These are phyloP conservation scores for Onthophagus sagittarius DNA, from an alignment of 2,888 invertebrate genomes.

Conservation along the genomic window DNA sequence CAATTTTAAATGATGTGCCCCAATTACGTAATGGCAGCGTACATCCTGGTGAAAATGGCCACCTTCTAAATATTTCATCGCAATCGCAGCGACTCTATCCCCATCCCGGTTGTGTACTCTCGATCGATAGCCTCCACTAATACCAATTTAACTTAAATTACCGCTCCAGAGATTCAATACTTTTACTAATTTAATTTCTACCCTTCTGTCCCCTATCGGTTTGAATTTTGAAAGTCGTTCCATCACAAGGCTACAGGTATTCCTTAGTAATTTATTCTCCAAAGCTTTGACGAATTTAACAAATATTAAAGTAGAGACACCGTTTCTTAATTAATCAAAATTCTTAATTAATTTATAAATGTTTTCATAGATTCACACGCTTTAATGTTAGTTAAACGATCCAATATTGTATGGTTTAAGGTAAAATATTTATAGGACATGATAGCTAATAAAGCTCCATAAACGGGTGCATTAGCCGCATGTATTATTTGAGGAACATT, in stretches of 20 bases:
- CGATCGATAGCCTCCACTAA: not conserved
- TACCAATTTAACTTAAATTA: conserved; percentile 1
- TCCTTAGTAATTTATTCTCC: not conserved
- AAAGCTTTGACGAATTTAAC: not conserved
- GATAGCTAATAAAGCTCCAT: not conserved
- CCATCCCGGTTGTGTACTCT: not conserved
- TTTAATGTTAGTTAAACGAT: not conserved
- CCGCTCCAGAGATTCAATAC: not conserved
- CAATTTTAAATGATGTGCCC: conserved; percentile 12
- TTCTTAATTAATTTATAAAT: not conserved
- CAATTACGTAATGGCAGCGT: conserved; percentile 9
- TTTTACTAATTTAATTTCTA: not conserved
- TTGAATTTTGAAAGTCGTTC: not conserved
- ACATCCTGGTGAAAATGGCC: conserved; percentile 3
- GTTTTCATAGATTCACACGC: too few relatives aligned
- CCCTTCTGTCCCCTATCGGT: not conserved
- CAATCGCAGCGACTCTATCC: not conserved
- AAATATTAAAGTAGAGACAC: not conserved
- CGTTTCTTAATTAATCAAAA: not conserved
- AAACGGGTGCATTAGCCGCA: not conserved
- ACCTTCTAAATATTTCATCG: conserved; percentile 6
- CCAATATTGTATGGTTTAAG: not conserved
- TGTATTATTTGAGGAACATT: conserved; percentile 7
- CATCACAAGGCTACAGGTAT: not conserved
- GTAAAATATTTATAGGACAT: not conserved